Evolutionary conservation across 2,797 vertebrate species (phyloP), one percentile per base, ranked within the genome.

Genomic region (Cyclopterus lumpus): DNA sequence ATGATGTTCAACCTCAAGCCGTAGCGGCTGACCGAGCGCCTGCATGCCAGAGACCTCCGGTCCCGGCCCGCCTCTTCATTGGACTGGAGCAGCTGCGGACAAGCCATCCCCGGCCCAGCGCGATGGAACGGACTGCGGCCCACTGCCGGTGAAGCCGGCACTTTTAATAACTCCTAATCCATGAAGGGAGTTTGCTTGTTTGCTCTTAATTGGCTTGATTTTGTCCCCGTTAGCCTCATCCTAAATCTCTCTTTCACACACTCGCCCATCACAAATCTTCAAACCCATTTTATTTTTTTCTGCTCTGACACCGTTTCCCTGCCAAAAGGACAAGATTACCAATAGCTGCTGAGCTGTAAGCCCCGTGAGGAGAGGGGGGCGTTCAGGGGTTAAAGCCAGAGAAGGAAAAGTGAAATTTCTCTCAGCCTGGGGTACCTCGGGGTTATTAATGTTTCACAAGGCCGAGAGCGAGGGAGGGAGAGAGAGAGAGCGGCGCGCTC

Each of bases 381-480:
- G 9, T 59, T 71, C 54, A 73, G 49, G 67, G 60, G 77, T 67
- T 69, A 55, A 61, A 75, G 48, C 60, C 53, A 53, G 3, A 73
- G 61, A 34, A 38, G 44, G 73, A 67, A 73, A 74, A 77, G 62
- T 63, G 44, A 75, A 54, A 69, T 16, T 34, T 46, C 22, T 42
- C 51, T 34, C 63, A 46, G 68, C 38, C 38, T 11, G n/a, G 26
- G 34, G 46, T n/a, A 79, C 71, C 67, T 64, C 69, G 38, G 69
- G 68, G 67, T 77, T 77, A 72, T 88, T 77, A 87, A 86, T 88
- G 79, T 86, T 84, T 84, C 67, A 85, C 66, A 60, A 82, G 79
- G 77, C 62, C 54, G 49, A 62, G 60, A 71, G 59, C 22, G 18
- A 67, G 30, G 20, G 66, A 61, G 51, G 32, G 15, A 6, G 26